Percentiles rank a stretch among this genome's conserved stretches.
These are phyloP conservation scores for Drosophila melanogaster DNA, from an alignment of 1,140 invertebrate species.

Conservation along the genomic window DNA sequence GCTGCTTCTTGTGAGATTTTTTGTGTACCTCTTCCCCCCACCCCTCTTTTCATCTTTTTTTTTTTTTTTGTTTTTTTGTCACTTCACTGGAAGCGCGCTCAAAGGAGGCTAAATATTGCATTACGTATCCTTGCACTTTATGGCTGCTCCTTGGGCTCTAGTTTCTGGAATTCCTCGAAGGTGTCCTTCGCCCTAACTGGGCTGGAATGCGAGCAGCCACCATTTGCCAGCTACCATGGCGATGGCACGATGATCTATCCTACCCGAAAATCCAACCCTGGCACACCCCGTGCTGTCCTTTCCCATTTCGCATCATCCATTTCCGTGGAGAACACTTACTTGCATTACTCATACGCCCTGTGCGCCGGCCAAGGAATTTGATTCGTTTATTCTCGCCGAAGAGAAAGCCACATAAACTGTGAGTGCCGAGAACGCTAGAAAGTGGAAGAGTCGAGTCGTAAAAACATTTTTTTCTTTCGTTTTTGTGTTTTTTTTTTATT, in stretches of 20 bases:
- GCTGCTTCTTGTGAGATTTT: slow-evolving; percentile 11
- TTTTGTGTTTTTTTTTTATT: slow-evolving; percentile 57
- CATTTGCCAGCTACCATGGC: slow-evolving; percentile 7
- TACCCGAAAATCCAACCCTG: not conserved
- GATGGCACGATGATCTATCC: slow-evolving; percentile 11
- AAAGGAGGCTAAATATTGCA: slow-evolving; percentile 81
- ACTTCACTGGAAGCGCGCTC: slow-evolving; percentile 72
- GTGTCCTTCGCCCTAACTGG: slow-evolving; percentile 20
- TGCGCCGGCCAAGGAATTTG: slow-evolving; percentile 38
- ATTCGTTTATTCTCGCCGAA: slow-evolving; percentile 35
- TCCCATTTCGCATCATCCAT: not conserved
- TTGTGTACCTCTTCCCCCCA: no score
- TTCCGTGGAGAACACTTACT: slow-evolving; percentile 9
- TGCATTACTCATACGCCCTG: slow-evolving; percentile 44
- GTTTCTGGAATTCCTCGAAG: not conserved
- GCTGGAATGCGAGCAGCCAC: slow-evolving; percentile 32
- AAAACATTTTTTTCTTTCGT: slow-evolving; percentile 57
- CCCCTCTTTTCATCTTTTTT: not conserved
- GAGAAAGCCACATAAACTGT: slow-evolving; percentile 51
- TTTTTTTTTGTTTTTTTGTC: slow-evolving; percentile 54
- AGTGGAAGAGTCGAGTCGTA: slow-evolving; percentile 58
- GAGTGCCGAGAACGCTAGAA: slow-evolving; percentile 33
- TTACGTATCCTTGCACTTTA: slow-evolving; percentile 82
- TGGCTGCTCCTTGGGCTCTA: slow-evolving; percentile 45
- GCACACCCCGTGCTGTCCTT: not conserved